Base-by-base conservation (phyloP, 2,113 vertebrate genomes). In the Megaleporinus macrocephalus region DNA sequence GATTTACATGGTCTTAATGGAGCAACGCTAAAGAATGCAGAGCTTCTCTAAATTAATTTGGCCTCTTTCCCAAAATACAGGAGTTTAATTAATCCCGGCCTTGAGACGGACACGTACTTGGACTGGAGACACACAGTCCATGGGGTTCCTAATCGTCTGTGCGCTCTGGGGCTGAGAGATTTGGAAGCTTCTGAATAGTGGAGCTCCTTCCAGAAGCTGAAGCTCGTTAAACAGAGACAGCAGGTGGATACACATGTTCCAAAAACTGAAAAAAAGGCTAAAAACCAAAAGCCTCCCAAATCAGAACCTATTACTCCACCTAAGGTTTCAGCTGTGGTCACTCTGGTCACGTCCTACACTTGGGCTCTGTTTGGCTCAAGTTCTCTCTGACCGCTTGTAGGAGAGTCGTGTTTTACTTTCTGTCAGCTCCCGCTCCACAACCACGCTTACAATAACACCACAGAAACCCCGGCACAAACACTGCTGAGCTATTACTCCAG, bases 251-350 rank as follows among this genome's bases (percentile, higher is more conserved):
- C 24, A 66, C 74, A 63, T 62, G 47, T 29, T 78, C 74, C 78
- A 73, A 80, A 27, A 65, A 66, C 12, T 53, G 26, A 63, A 68
- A 78, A 84, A 80, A 68, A n/a, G 24, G 49, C 5, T 47, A 20
- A 59, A 83, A 70, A 41, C 24, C 63, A 84, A 81, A 72, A 70
- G 61, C 27, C 73, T 36, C 66, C 72, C 57, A 78, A 74, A 78
- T 70, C 24, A 4, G 26, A 86, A 84, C 72, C 77, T 86, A 83
- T 81, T 75, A 62, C 72, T 69, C 75, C 78, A 73, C 68, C 79
- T 85, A 80, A 76, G 71, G 78, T 83, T 84, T 87, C 61, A 73
- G 63, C 90, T 91, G 91, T 86, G 87, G 91, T 91, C 86, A 81
- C 29, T 74, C 81, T 84, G 89, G 88, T 92, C 88, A 88, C 81